These are phyloP conservation scores for Aradophagus sp. DNA, from an alignment of 1,140 invertebrate genomes.

Conservation along the genomic window DNA sequence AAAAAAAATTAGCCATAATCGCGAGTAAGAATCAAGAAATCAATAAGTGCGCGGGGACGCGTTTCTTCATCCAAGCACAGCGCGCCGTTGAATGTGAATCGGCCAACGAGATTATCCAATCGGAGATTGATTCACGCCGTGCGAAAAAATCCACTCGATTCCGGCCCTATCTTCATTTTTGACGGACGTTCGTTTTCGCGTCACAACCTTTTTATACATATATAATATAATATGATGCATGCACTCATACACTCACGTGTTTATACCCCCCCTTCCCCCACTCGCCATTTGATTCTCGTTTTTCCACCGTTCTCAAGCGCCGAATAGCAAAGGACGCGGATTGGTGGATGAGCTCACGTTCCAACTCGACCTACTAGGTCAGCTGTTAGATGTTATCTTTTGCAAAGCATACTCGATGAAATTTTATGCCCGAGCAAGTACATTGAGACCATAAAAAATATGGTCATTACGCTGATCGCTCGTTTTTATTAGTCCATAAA, in stretches of 20 bases:
- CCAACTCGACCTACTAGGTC: conserved; percentile 34
- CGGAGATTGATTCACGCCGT: conserved; percentile 1
- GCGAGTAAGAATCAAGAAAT: conserved; percentile 26
- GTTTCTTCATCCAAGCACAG: conserved; percentile 2
- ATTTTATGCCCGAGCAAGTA: conserved; percentile 31
- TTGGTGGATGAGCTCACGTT: conserved; percentile 34
- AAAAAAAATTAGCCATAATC: conserved; percentile 22
- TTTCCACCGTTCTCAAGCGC: too few species aligned
- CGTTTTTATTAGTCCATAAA: conserved; percentile 27
- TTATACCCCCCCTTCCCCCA: too few species aligned
- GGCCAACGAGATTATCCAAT: conserved; percentile 3
- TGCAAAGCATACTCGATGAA: conserved; percentile 39
- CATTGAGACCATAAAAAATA: conserved; percentile 31
- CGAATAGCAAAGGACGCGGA: conserved; percentile 15
- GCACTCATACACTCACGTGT: too few species aligned
- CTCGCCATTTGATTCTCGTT: too few species aligned
- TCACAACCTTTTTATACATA: too few species aligned
- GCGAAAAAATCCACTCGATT: background rate
- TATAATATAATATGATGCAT: too few species aligned
- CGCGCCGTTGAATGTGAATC: background rate
- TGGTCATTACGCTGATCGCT: conserved; percentile 20
- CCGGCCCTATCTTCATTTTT: too few species aligned
- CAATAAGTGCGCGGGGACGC: conserved; percentile 11
- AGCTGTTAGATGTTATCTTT: conserved; percentile 50
- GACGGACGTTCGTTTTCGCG: too few species aligned